phyloP scores from a whole-genome alignment of 2,888 invertebrate genomes.

The Trichogramma dendrolimi region DNA sequence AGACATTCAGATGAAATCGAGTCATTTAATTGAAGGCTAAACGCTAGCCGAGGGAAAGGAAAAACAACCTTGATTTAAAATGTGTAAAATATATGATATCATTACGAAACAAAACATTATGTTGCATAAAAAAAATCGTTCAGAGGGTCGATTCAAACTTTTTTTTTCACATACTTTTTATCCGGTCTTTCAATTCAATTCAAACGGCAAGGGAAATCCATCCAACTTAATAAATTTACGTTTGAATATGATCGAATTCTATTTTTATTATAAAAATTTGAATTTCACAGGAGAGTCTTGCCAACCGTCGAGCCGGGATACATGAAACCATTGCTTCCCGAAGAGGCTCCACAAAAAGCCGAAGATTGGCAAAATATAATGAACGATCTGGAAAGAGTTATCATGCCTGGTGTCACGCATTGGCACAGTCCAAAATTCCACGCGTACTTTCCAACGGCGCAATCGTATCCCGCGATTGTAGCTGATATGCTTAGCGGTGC shows the following conservation, averaged over 20 bases:
- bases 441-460: conserved; percentile 91
- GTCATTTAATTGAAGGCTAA: conserved; percentile 23
- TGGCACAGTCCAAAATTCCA: conserved; percentile 96
- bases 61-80: conserved; percentile 21
- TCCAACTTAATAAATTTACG: not conserved
- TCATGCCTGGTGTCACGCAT: conserved; percentile 94
- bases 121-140: not conserved
- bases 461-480: conserved; percentile 89
- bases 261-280: not conserved
- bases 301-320: conserved; percentile 90
- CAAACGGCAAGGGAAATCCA: not conserved
- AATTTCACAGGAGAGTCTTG: conserved; percentile 64
- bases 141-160: too few species aligned
- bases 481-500: conserved; percentile 94
- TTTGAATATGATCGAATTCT: too few species aligned
- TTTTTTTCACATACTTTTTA: too few species aligned
- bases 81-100: not conserved
- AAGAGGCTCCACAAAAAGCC: conserved; percentile 74
- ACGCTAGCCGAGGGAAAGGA: conserved; percentile 26
- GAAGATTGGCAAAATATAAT: conserved; percentile 86
- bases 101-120: not conserved
- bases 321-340: conserved; percentile 74
- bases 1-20: not conserved
- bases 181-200: too few species aligned
- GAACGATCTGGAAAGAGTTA: conserved; percentile 77